Percentiles rank a stretch among this genome's conserved stretches.
Evolutionary conservation across 35 echinoderm and acorn worm genomes (phyloP).

Genomic region (Hemicentrotus pulcherrimus): DNA sequence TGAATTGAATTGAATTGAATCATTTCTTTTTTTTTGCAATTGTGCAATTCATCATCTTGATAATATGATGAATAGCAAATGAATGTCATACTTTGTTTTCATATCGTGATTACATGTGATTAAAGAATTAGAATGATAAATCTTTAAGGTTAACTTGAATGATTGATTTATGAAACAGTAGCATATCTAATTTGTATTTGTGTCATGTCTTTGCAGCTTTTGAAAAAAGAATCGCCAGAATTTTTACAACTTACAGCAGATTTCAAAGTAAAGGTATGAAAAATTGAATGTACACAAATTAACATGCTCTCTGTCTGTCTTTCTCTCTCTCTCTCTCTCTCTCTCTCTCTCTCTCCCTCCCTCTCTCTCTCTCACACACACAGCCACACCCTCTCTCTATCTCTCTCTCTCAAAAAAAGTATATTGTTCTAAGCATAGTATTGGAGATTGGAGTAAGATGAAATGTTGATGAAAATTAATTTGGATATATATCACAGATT

Average conservation of each 20-base stretch:
- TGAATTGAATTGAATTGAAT: no score
- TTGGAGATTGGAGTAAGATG: not conserved
- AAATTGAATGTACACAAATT: not conserved
- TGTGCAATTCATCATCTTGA: not conserved
- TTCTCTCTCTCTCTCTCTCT: not conserved
- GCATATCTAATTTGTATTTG: not conserved
- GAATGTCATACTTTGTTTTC: not conserved
- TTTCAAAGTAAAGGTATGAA: constrained; percentile 83
- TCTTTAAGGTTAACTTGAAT: not conserved
- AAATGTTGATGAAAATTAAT: not conserved
- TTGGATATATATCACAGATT: not conserved
- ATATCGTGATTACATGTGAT: not conserved
- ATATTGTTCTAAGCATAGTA: no score
- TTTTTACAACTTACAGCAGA: constrained; percentile 82
- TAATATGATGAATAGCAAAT: not conserved
- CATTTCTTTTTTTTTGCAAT: no score
- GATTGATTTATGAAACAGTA: not conserved
- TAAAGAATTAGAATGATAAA: not conserved
- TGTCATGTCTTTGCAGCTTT: constrained; percentile 49
- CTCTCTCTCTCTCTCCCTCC: not conserved
- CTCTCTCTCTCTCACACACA: no score
- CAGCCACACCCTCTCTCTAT: no score
- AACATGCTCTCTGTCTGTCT: not conserved
- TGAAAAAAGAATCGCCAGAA: constrained; percentile 96
- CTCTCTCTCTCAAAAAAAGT: no score